A percentile compares a stretch with the other conserved stretches of the same genome.
phyloP scores from a whole-genome alignment of 2,888 invertebrate genomes.

The Craniophora ligustri region DNA sequence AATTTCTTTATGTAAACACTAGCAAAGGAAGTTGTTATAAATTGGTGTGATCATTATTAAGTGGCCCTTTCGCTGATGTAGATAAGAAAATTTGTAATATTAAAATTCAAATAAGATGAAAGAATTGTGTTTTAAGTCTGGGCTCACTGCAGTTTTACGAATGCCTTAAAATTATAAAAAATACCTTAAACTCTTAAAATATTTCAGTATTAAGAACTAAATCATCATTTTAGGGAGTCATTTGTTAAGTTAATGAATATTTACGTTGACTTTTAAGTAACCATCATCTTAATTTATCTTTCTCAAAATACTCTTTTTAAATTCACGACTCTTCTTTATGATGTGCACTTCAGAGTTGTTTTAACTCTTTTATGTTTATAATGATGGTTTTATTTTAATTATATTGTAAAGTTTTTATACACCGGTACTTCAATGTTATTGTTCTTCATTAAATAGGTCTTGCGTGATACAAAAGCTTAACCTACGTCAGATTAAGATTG shows the following conservation, averaged over 20 bases:
- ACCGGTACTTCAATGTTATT: background rate
- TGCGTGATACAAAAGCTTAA: constrained; percentile 60
- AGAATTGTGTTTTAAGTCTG: too few relatives aligned
- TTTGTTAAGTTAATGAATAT: constrained; percentile 32
- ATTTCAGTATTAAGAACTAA: constrained; percentile 1
- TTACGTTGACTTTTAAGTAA: constrained; percentile 12
- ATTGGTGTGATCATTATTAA: background rate
- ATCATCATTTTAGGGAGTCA: constrained; percentile 9
- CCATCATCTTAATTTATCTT: constrained; percentile 25
- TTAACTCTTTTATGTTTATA: background rate
- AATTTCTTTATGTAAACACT: constrained; percentile 1
- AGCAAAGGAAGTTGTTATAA: background rate
- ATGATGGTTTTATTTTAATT: background rate
- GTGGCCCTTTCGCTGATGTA: too few relatives aligned
- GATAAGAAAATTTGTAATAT: too few relatives aligned
- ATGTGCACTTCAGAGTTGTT: background rate
- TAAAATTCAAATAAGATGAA: too few relatives aligned
- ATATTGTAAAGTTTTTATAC: background rate
- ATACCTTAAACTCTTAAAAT: background rate
- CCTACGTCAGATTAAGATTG: constrained; percentile 59
- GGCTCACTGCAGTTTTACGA: too few relatives aligned
- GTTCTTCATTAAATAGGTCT: constrained; percentile 34
- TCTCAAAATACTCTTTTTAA: constrained; percentile 1
- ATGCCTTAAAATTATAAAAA: too few relatives aligned
- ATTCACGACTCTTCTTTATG: background rate